Base-by-base conservation (phyloP, 2,888 invertebrate genomes). In the Zaprionus bogoriensis region DNA sequence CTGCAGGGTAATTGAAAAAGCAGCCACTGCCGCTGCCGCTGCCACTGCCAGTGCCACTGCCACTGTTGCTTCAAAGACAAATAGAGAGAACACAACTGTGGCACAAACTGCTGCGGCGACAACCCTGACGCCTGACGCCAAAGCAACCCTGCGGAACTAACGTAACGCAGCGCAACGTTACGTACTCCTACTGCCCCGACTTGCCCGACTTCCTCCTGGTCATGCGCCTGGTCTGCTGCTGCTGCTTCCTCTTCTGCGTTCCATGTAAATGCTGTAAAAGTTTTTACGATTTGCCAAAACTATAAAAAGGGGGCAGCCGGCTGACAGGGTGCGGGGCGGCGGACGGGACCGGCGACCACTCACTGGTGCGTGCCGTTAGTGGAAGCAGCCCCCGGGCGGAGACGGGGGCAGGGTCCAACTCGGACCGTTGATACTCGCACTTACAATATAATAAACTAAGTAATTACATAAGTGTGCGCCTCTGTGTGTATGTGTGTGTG, bases 381-480 rank as follows among this genome's bases (percentile, higher is more conserved):
- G 48, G 60, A 32, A 17, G 41, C 23, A 20, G n/a, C 25, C n/a
- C 45, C 32, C 17, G 20, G 10, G 30, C 17, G 20, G 10, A 6
- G 14, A 0, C 7, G 17, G 7, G 42, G 4, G 2, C 23, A 25
- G 20, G 50, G 32, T 44, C 47, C 67, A 59, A 38, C 68, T 76
- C 53, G 55, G 62, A 53, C 74, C 53, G 65, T 78, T 78, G 69
- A 73, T 78, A 75, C 67, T 65, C 73, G 73, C 69, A 78, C 80
- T 82, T 79, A 80, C 80, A 86, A 85, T 80, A 85, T 80, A 80
- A 85, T 80, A 80, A 86, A 86, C 80, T 83, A 80, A 85, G 80
- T 80, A 80, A 80, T 80, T 80, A 80, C 83, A 79, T 70, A 55
- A 69, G 60, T 69, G 73, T 61, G 48, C 45, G 20, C 50, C 42